A percentile compares a stretch with the other conserved stretches of the same genome.
These are phyloP conservation scores for Sebastes reedi DNA, from an alignment of 2,797 vertebrate species.

Conservation along the genomic window DNA sequence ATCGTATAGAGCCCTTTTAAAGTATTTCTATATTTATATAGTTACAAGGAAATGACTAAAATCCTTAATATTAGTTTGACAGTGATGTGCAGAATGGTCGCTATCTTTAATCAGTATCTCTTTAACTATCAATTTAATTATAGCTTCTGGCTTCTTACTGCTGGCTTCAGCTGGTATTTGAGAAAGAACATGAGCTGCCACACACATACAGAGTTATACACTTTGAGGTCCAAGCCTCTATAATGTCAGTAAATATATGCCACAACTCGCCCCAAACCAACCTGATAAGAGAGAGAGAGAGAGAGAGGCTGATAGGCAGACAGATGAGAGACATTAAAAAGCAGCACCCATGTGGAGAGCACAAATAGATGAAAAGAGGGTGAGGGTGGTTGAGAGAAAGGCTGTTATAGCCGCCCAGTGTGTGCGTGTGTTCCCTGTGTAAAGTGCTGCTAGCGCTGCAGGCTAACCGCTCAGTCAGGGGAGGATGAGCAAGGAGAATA, in stretches of 20 bases:
- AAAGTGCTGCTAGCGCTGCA: constrained; percentile 76
- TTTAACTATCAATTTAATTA: neutral
- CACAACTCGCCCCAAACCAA: constrained; percentile 57
- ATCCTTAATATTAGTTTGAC: neutral
- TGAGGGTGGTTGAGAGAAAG: constrained; percentile 43
- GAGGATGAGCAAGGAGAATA: constrained; percentile 75
- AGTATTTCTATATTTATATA: neutral
- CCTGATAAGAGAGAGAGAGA: constrained; percentile 13
- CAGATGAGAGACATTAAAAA: constrained; percentile 37
- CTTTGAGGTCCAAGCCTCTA: constrained; percentile 21
- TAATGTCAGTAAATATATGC: constrained; percentile 67
- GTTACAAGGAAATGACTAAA: neutral
- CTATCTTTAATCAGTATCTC: neutral
- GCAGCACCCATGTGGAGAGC: constrained; percentile 39
- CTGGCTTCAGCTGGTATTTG: constrained; percentile 40
- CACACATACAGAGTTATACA: neutral
- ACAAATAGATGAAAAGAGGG: constrained; percentile 44
- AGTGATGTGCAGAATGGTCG: neutral
- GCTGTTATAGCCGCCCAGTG: constrained; percentile 24
- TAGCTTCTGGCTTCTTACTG: constrained; percentile 23
- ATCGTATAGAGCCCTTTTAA: too few species aligned
- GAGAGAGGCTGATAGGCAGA: constrained; percentile 8
- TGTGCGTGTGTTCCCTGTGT: constrained; percentile 46
- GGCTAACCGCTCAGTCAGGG: constrained; percentile 68
- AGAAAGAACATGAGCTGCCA: constrained; percentile 36